phyloP scores from a whole-genome alignment of 2,113 vertebrate genomes.

The Lasiurus borealis region DNA sequence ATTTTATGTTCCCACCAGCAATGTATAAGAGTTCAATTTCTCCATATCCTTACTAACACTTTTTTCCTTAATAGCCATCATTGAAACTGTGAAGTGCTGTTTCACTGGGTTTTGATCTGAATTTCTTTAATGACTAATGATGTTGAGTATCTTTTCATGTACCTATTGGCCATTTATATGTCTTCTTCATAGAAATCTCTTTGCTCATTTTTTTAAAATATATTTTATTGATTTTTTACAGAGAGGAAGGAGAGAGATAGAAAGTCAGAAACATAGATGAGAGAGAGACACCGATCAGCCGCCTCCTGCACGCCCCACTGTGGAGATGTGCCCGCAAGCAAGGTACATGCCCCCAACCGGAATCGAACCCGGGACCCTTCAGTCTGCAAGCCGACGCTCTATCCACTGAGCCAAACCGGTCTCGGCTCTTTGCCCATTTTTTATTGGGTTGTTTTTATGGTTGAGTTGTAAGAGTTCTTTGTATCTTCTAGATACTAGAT shows the following conservation, averaged over 20 bases:
- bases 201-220: constrained; percentile 24
- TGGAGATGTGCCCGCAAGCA: too few species aligned
- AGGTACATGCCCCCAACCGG: too few species aligned
- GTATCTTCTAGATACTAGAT: background rate
- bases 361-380: too few species aligned
- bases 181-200: background rate
- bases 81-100: background rate
- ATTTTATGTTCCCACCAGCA: background rate
- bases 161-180: background rate
- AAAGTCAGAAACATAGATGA: too few species aligned
- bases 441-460: background rate
- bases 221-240: too few species aligned
- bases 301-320: too few species aligned
- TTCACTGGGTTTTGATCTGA: background rate
- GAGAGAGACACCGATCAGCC: too few species aligned
- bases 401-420: too few species aligned
- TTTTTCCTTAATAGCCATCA: background rate
- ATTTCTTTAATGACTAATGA: background rate
- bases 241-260: too few species aligned
- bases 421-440: background rate
- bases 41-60: background rate
- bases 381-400: too few species aligned
- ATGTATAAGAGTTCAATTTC: background rate
- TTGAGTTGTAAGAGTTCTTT: constrained; percentile 14
- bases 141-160: background rate